These are phyloP conservation scores for Agrilus mali DNA, from an alignment of 2,888 invertebrate species.

Conservation along the genomic window DNA sequence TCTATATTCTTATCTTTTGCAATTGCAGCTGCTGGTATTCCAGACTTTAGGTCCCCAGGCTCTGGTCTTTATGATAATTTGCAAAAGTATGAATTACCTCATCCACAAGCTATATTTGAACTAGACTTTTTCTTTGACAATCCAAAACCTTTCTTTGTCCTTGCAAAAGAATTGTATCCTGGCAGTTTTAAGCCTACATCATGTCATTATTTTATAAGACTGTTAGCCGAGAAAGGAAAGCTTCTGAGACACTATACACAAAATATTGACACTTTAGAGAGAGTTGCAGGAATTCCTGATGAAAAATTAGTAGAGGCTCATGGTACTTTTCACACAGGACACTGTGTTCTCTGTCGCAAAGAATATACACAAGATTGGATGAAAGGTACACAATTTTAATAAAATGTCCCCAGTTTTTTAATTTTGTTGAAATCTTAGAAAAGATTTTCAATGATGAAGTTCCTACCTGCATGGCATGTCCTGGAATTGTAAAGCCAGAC, in stretches of 20 bases:
- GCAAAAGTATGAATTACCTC: slow-evolving; percentile 78
- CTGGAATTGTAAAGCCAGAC: slow-evolving; percentile 82
- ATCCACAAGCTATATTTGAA: slow-evolving; percentile 88
- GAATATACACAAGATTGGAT: slow-evolving; percentile 71
- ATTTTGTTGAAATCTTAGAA: slow-evolving; percentile 37
- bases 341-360: slow-evolving; percentile 66
- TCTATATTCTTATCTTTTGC: slow-evolving; percentile 2
- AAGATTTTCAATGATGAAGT: slow-evolving; percentile 59
- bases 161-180: slow-evolving; percentile 84
- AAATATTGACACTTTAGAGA: slow-evolving; percentile 90
- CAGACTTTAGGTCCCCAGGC: slow-evolving; percentile 88
- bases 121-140: slow-evolving; percentile 75
- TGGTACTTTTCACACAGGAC: slow-evolving; percentile 82
- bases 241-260: slow-evolving; percentile 69
- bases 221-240: slow-evolving; percentile 72
- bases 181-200: slow-evolving; percentile 79
- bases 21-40: slow-evolving; percentile 79
- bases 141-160: slow-evolving; percentile 83
- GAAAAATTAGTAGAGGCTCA: slow-evolving; percentile 90
- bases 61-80: slow-evolving; percentile 87
- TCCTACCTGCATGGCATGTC: slow-evolving; percentile 63
- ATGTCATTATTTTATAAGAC: slow-evolving; percentile 79
- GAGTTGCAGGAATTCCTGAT: slow-evolving; percentile 68
- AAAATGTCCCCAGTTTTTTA: not conserved
- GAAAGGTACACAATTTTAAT: slow-evolving; percentile 47